A percentile compares a stretch with the other conserved stretches of the same genome.
These are phyloP conservation scores for Rhabdomys dilectus DNA, from an alignment of 2,113 vertebrate genomes.

Conservation along the genomic window DNA sequence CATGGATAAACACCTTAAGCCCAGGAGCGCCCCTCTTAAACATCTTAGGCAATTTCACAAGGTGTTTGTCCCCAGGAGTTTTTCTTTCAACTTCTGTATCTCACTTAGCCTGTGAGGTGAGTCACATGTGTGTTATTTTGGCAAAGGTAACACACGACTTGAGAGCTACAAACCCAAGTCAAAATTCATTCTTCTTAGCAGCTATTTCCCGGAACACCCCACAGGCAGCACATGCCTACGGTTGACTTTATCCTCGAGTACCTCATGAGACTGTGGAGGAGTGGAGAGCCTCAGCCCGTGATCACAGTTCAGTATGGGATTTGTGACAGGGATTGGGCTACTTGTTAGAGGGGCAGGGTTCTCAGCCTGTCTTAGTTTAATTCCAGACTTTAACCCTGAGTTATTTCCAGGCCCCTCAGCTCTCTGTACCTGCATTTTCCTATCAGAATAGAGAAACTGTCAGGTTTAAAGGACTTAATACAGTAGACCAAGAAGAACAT, in stretches of 20 bases:
- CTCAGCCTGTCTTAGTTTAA: background rate
- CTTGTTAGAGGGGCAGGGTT: background rate
- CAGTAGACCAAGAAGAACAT: background rate
- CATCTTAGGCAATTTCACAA: background rate
- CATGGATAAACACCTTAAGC: background rate
- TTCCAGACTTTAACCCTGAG: background rate
- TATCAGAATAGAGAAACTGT: background rate
- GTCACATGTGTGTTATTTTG: background rate
- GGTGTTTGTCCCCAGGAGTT: background rate
- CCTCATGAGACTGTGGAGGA: fast-evolving
- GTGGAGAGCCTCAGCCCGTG: background rate
- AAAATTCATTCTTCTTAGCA: background rate
- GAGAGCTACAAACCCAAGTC: background rate
- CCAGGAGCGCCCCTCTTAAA: background rate
- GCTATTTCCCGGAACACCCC: background rate
- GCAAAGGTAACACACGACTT: background rate
- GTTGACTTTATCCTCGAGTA: background rate
- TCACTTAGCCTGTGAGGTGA: background rate
- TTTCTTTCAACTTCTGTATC: background rate
- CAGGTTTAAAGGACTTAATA: background rate
- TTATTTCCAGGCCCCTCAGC: background rate
- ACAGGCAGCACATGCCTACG: background rate
- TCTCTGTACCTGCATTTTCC: background rate
- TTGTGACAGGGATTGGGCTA: background rate
- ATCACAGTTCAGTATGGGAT: background rate